Conservation (phyloP, 2,888 invertebrate genomes). For the Hypselothyrea guttata region DNA sequence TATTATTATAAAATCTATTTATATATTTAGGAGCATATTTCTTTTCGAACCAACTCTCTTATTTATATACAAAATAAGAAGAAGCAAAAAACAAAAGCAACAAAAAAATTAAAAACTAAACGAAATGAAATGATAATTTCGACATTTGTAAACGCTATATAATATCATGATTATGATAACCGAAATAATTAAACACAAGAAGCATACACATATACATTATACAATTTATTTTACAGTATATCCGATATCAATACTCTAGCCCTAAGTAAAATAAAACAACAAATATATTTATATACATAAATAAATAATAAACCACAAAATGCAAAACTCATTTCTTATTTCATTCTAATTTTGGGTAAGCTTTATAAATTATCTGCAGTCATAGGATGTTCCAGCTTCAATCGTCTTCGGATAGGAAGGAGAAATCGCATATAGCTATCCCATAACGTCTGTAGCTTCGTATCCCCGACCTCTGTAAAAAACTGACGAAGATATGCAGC, state of each 20-base stretch:
- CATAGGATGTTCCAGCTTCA: no score
- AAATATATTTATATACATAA: slow-evolving; percentile 78
- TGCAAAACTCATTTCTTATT: slow-evolving; percentile 40
- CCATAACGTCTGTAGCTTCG: no score
- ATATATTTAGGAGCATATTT: slow-evolving; percentile 53
- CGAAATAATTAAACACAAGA: slow-evolving; percentile 11
- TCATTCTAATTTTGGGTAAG: not conserved
- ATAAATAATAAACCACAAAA: slow-evolving; percentile 59
- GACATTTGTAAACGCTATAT: no score
- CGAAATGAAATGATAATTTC: slow-evolving; percentile 30
- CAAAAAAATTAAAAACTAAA: slow-evolving; percentile 34
- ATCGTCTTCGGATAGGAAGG: no score
- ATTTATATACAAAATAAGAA: slow-evolving; percentile 44
- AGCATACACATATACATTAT: slow-evolving; percentile 57
- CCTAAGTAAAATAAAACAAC: slow-evolving; percentile 63
- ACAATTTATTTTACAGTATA: slow-evolving; percentile 77
- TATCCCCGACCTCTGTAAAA: no score
- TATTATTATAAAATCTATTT: slow-evolving; percentile 27
- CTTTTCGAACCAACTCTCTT: slow-evolving; percentile 47
- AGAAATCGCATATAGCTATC: no score
- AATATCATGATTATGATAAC: no score
- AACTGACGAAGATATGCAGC: no score
- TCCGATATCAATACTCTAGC: slow-evolving; percentile 72
- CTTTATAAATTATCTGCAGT: no score
- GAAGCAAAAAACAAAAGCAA: no score